These are phyloP conservation scores for Pachyseris speciosa DNA, from an alignment of 64 coral and sea anemone species.

Conservation along the genomic window DNA sequence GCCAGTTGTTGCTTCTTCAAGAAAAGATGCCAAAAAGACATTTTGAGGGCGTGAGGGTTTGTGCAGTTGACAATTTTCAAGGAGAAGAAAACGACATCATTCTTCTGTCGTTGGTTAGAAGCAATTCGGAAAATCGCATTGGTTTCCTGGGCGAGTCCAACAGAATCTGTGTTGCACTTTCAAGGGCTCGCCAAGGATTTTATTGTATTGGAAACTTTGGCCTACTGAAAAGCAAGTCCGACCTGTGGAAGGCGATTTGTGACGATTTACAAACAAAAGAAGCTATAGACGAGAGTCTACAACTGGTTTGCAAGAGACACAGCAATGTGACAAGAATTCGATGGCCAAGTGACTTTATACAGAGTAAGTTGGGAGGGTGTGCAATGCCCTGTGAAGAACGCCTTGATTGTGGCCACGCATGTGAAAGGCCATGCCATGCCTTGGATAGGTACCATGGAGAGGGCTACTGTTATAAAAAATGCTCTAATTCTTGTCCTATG, in stretches of 20 bases:
- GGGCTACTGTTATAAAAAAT: slow-evolving; percentile 13
- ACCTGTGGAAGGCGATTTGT: slow-evolving; percentile 68
- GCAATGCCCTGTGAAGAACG: background rate
- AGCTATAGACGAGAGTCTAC: slow-evolving; percentile 29
- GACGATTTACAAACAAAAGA: slow-evolving; percentile 56
- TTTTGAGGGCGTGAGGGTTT: slow-evolving; percentile 73
- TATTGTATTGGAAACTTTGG: slow-evolving; percentile 61
- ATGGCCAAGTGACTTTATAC: slow-evolving; percentile 40
- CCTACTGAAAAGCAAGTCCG: slow-evolving; percentile 13
- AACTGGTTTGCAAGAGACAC: slow-evolving; percentile 62
- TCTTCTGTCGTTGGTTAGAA: slow-evolving; percentile 84
- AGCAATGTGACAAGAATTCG: slow-evolving; percentile 8
- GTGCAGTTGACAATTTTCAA: slow-evolving; percentile 86
- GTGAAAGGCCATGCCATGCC: slow-evolving; percentile 1
- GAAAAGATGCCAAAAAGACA: slow-evolving; percentile 51
- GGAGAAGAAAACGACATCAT: slow-evolving; percentile 92
- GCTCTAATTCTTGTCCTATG: background rate
- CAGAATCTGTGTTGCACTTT: slow-evolving; percentile 61
- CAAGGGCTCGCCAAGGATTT: slow-evolving; percentile 54
- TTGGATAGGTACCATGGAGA: background rate
- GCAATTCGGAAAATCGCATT: slow-evolving; percentile 64
- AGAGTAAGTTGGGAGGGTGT: slow-evolving; percentile 48
- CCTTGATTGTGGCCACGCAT: slow-evolving; percentile 37
- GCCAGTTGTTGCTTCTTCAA: slow-evolving; percentile 79
- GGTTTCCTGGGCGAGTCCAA: slow-evolving; percentile 73